Conservation (phyloP, 2,888 invertebrate genomes). For the Papilio elwesi region DNA sequence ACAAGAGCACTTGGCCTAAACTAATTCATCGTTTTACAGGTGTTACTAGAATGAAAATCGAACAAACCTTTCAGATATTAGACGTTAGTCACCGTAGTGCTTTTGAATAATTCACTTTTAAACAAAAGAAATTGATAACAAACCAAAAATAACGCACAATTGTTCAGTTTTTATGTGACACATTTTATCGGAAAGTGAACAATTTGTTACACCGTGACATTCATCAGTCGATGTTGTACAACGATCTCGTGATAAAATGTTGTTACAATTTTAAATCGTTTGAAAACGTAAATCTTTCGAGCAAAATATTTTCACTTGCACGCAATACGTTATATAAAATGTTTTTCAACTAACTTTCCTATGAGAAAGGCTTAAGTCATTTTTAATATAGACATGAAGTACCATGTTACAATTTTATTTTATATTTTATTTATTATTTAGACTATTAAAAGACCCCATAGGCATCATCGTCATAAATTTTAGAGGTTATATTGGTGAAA, state of each 20-base stretch:
- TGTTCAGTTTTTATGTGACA: no score
- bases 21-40: no score
- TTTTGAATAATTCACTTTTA: no score
- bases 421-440: no score
- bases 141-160: no score
- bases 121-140: no score
- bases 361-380: not conserved
- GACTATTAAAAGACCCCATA: not conserved
- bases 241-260: conserved; percentile 17
- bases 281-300: conserved; percentile 2
- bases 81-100: no score
- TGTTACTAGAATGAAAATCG: no score
- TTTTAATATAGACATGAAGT: not conserved
- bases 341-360: not conserved
- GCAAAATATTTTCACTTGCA: conserved; percentile 18
- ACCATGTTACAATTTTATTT: not conserved
- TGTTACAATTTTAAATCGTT: conserved; percentile 8
- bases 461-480: no score
- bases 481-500: not conserved
- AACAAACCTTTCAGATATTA: no score
- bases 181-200: not conserved
- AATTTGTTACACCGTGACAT: not conserved
- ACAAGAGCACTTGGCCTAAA: no score
- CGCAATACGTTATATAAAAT: conserved; percentile 14
- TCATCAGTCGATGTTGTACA: not conserved